These are phyloP conservation scores for Hycleus phaleratus DNA, from an alignment of 1,140 invertebrate genomes.

Conservation along the genomic window DNA sequence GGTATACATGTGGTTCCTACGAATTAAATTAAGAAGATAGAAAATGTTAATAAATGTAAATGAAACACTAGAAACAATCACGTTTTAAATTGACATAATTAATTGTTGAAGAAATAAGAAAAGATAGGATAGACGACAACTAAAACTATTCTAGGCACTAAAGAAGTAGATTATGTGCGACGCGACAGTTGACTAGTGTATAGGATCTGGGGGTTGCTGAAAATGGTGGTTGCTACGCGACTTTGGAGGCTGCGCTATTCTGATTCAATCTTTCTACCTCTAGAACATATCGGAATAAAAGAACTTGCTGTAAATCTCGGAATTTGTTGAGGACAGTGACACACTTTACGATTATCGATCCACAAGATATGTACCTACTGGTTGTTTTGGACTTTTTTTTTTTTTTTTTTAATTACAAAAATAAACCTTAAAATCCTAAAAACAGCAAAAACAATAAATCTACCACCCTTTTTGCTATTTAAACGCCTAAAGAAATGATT, in stretches of 20 bases:
- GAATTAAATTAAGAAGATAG: neutral
- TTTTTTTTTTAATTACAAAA: too few species aligned
- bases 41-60: neutral
- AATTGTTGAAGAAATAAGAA: neutral
- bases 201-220: neutral
- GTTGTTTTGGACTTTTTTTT: too few species aligned
- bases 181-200: neutral
- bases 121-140: neutral
- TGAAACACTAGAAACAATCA: neutral
- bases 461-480: too few species aligned
- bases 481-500: too few species aligned
- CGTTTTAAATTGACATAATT: neutral
- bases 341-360: too few species aligned
- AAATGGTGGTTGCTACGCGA: conserved; percentile 14
- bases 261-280: neutral
- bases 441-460: too few species aligned
- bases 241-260: conserved; percentile 10
- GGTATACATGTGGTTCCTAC: neutral
- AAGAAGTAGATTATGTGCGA: conserved; percentile 2
- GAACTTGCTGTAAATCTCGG: too few species aligned
- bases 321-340: too few species aligned
- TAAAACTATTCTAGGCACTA: conserved; percentile 10
- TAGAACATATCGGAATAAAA: too few species aligned
- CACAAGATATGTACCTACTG: too few species aligned
- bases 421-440: too few species aligned